These are phyloP conservation scores for Zoanthus sociatus DNA, from an alignment of 92 coral and sea anemone species.

Conservation along the genomic window DNA sequence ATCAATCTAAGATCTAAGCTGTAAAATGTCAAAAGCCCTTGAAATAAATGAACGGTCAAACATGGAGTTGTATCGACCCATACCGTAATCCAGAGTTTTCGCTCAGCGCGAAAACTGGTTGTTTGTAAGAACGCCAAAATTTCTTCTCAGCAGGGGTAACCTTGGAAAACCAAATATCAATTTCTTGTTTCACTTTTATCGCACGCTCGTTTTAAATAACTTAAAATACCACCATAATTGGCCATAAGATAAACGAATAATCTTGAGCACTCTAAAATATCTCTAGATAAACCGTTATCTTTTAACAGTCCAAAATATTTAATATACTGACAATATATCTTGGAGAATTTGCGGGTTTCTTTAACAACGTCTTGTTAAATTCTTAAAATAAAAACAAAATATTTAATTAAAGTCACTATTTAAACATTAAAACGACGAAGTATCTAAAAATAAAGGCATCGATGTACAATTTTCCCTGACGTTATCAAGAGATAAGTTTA, in stretches of 20 bases:
- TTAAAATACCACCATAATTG: not conserved
- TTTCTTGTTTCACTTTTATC: not conserved
- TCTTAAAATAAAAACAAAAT: not conserved
- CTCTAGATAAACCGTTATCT: not conserved
- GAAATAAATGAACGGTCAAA: not conserved
- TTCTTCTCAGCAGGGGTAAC: not conserved
- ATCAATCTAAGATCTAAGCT: not conserved
- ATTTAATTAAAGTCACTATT: not conserved
- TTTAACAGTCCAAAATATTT: not conserved
- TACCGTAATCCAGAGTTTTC: constrained; percentile 14
- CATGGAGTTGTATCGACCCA: not conserved
- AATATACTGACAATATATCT: not conserved
- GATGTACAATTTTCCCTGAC: not conserved
- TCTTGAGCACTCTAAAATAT: not conserved
- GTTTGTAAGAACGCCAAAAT: constrained; percentile 8
- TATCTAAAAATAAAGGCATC: not conserved
- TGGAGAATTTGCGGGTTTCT: not conserved
- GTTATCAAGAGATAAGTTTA: not conserved
- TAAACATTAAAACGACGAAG: not conserved
- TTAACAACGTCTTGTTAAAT: not conserved
- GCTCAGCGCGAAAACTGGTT: constrained; percentile 10
- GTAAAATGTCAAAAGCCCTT: not conserved
- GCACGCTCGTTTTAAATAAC: not conserved
- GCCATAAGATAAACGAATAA: not conserved
- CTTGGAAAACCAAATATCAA: constrained; percentile 25